These are phyloP conservation scores for Hetaerina titia DNA, from an alignment of 2,888 invertebrate genomes.

Conservation along the genomic window DNA sequence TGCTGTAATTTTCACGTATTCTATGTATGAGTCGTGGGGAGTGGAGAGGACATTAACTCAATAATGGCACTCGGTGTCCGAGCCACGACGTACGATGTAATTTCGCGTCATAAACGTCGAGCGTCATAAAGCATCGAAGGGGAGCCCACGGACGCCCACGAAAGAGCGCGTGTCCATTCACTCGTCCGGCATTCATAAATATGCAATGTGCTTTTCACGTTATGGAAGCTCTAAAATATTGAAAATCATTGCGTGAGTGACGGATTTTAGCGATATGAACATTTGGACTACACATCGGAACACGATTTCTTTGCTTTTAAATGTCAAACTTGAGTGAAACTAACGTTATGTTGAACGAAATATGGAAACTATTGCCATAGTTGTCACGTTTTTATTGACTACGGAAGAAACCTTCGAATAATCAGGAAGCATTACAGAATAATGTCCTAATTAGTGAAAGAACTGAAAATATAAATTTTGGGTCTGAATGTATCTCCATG, in stretches of 20 bases:
- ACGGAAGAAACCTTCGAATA: too few species aligned
- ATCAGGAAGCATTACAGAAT: too few species aligned
- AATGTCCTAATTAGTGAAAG: too few species aligned
- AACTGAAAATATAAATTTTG: too few species aligned
- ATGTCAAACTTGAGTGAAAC: too few species aligned
- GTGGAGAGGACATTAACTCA: background rate
- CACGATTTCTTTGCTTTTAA: too few species aligned
- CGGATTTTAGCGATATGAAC: background rate
- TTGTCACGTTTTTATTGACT: too few species aligned
- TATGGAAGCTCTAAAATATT: background rate
- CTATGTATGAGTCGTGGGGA: background rate
- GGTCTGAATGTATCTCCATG: too few species aligned
- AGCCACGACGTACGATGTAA: background rate
- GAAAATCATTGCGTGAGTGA: background rate
- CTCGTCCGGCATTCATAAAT: background rate
- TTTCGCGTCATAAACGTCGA: background rate
- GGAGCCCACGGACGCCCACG: background rate
- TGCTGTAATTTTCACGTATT: background rate
- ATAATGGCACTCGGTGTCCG: background rate
- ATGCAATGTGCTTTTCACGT: background rate
- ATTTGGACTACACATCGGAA: background rate
- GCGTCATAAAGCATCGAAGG: background rate
- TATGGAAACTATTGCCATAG: too few species aligned
- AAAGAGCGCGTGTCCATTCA: background rate
- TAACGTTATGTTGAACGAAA: too few species aligned